phyloP scores from a whole-genome alignment of 2,797 vertebrate species.

The Eupleurogrammus muticus region DNA sequence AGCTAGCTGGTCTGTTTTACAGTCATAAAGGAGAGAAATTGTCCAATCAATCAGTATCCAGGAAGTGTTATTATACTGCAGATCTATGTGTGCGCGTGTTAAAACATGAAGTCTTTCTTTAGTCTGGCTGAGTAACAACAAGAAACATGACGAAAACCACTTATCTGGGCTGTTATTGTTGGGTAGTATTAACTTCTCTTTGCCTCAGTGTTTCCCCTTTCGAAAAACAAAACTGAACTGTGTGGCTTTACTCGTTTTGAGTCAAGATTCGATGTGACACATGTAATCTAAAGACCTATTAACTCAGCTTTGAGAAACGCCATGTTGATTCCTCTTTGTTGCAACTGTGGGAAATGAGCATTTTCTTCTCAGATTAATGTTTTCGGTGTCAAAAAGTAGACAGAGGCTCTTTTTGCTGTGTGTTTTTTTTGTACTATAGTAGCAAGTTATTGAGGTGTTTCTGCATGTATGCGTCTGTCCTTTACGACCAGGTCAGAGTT shows the following conservation, averaged over 20 bases:
- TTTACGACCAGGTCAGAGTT: slow-evolving; percentile 50
- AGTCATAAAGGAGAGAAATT: too few species aligned
- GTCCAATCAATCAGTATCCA: too few species aligned
- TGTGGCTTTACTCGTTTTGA: background rate
- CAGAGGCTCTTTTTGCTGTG: background rate
- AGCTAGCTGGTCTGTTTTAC: too few species aligned
- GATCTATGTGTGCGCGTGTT: too few species aligned
- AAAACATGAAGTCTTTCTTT: slow-evolving; percentile 8
- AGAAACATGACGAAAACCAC: slow-evolving; percentile 21
- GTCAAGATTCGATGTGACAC: background rate
- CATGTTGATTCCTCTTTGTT: background rate
- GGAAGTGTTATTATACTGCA: too few species aligned
- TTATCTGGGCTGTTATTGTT: slow-evolving; percentile 40
- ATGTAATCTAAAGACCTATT: slow-evolving; percentile 7
- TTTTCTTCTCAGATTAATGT: slow-evolving; percentile 7
- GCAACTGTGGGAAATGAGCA: slow-evolving; percentile 1
- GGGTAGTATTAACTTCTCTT: slow-evolving; percentile 24
- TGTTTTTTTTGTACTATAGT: background rate
- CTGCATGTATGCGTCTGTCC: slow-evolving; percentile 25
- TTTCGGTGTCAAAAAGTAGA: slow-evolving; percentile 17
- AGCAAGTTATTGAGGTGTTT: slow-evolving; percentile 11
- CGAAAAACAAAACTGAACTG: background rate
- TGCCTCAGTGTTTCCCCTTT: slow-evolving; percentile 1
- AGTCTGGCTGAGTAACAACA: slow-evolving; percentile 48
- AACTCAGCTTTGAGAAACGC: background rate